Conservation (phyloP, 2,113 vertebrate species). For the Peucedramus taeniatus region DNA sequence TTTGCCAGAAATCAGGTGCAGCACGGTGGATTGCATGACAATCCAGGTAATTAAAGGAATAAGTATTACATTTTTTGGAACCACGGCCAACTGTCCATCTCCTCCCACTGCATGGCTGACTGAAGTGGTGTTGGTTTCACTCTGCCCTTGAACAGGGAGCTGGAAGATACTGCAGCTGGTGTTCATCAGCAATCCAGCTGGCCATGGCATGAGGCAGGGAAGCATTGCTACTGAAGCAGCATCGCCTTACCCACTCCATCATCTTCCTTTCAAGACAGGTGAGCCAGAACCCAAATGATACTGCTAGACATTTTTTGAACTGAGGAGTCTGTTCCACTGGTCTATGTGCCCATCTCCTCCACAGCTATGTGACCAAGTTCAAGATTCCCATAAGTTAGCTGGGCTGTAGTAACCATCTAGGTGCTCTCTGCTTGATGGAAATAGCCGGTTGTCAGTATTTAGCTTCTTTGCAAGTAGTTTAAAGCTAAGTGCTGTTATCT, state of each 20-base stretch:
- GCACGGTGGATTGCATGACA: not conserved
- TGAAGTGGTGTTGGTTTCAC: not conserved
- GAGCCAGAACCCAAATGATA: not conserved
- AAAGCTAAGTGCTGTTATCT: not conserved
- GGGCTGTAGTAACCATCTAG: not conserved
- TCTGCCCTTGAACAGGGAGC: not conserved
- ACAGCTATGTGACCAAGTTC: fast-evolving
- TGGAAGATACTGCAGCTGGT: not conserved
- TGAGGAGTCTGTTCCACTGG: not conserved
- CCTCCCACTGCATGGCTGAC: not conserved
- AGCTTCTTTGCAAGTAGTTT: not conserved
- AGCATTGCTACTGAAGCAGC: not conserved
- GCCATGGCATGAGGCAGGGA: not conserved
- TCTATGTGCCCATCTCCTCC: not conserved
- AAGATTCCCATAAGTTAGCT: not conserved
- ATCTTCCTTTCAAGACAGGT: not conserved
- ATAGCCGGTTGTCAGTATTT: not conserved
- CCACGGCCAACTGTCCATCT: not conserved
- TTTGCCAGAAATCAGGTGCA: not conserved
- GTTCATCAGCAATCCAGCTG: not conserved
- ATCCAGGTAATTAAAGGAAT: not conserved
- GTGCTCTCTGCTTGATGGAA: not conserved
- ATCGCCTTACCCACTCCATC: not conserved
- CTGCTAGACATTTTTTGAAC: not conserved
- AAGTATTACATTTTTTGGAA: not conserved